Percentiles rank a stretch among this genome's conserved stretches.
Evolutionary conservation across 2,113 vertebrate species (phyloP).

Genomic region (Phyllostomus hastatus): DNA sequence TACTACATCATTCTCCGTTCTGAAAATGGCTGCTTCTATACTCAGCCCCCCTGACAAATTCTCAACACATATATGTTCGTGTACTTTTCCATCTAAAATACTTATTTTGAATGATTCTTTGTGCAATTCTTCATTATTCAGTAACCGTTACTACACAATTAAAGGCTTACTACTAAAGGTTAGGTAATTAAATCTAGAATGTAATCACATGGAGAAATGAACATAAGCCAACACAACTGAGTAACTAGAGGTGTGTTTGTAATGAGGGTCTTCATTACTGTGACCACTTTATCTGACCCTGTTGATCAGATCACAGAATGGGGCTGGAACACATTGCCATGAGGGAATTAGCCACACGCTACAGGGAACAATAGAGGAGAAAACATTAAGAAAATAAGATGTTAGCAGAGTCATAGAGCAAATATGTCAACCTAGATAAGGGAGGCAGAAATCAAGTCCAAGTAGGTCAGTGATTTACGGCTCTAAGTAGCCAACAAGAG

Average conservation of each 20-base stretch:
- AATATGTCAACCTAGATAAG: neutral
- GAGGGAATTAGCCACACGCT: neutral
- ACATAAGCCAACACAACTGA: neutral
- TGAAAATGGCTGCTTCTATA: neutral
- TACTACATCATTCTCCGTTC: neutral
- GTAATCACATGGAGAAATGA: neutral
- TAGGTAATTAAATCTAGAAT: neutral
- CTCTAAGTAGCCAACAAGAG: neutral
- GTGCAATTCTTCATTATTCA: neutral
- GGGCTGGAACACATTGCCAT: neutral
- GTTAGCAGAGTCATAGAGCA: neutral
- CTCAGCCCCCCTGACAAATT: neutral
- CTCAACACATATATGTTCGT: neutral
- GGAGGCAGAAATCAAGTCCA: neutral
- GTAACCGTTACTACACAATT: neutral
- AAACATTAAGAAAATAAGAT: neutral
- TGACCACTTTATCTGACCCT: neutral
- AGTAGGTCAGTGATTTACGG: neutral
- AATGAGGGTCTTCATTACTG: neutral
- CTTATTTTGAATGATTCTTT: neutral
- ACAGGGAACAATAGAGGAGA: neutral
- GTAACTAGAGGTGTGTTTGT: neutral
- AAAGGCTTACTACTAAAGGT: neutral
- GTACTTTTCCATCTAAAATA: neutral
- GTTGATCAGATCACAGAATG: neutral